phyloP scores from a whole-genome alignment of 2,888 invertebrate genomes.

The Cantharis rustica region DNA sequence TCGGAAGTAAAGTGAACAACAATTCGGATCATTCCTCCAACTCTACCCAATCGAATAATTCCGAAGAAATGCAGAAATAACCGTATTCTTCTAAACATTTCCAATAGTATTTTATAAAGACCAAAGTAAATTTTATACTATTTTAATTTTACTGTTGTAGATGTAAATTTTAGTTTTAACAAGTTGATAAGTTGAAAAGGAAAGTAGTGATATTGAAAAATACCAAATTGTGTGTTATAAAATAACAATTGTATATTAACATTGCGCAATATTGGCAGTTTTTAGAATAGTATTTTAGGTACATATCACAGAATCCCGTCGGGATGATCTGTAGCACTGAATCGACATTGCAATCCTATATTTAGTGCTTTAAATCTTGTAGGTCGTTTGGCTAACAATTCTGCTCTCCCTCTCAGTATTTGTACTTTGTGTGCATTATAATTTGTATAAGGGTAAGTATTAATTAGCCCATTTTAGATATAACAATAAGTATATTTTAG shows the following conservation, averaged over 20 bases:
- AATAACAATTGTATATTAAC: conserved; percentile 33
- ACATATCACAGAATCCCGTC: conserved; percentile 52
- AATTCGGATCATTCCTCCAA: conserved; percentile 56
- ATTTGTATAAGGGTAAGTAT: conserved; percentile 33
- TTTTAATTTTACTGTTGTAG: conserved; percentile 35
- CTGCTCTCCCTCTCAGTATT: conserved; percentile 53
- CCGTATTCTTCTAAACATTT: conserved; percentile 43
- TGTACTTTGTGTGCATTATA: conserved; percentile 52
- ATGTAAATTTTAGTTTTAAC: conserved; percentile 34
- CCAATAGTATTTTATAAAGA: conserved; percentile 58
- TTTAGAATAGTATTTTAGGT: conserved; percentile 48
- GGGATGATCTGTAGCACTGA: conserved; percentile 50
- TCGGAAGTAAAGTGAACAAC: conserved; percentile 56
- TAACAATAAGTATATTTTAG: conserved; percentile 35
- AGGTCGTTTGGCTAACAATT: conserved; percentile 44
- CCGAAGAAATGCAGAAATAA: conserved; percentile 48
- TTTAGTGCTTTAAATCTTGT: conserved; percentile 51
- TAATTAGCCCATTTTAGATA: conserved; percentile 29
- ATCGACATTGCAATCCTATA: conserved; percentile 53
- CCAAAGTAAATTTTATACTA: conserved; percentile 57
- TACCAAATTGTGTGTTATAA: conserved; percentile 48
- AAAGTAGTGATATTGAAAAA: conserved; percentile 42
- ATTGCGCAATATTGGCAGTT: conserved; percentile 39
- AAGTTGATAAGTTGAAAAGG: conserved; percentile 29
- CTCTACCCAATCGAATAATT: conserved; percentile 38